These are phyloP conservation scores for Diadumene lineata DNA, from an alignment of 92 coral and sea anemone species.

Conservation along the genomic window DNA sequence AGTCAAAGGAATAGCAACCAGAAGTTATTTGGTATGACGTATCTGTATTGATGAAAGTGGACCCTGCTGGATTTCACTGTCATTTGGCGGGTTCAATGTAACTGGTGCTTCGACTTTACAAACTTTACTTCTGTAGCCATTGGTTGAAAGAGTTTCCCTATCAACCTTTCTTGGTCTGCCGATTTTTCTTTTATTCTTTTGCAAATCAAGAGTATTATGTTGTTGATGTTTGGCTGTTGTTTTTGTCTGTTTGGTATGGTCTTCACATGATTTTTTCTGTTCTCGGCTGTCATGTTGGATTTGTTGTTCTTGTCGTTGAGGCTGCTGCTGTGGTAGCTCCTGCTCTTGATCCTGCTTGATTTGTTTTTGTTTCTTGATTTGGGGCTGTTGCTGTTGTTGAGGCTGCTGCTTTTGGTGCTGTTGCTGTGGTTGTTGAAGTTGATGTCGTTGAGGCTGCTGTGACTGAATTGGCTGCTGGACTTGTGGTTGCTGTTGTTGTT, in stretches of 20 bases:
- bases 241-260: background rate
- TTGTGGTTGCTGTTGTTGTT: background rate
- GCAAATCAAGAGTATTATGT: background rate
- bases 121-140: background rate
- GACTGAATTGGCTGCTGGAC: background rate
- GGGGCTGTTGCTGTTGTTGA: background rate
- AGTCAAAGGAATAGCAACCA: background rate
- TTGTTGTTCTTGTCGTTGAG: background rate
- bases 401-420: background rate
- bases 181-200: background rate
- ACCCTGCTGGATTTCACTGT: background rate
- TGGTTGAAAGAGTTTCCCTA: background rate
- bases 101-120: background rate
- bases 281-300: background rate
- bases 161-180: background rate
- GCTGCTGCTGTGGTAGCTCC: background rate
- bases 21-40: background rate
- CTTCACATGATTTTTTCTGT: background rate
- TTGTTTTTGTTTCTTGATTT: background rate
- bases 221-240: background rate
- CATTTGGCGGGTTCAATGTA: background rate
- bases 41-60: background rate
- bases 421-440: background rate
- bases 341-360: background rate
- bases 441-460: background rate